A percentile compares a stretch with the other conserved stretches of the same genome.
Conservation (phyloP, 2,113 vertebrate genomes). For the Anser cygnoides region DNA sequence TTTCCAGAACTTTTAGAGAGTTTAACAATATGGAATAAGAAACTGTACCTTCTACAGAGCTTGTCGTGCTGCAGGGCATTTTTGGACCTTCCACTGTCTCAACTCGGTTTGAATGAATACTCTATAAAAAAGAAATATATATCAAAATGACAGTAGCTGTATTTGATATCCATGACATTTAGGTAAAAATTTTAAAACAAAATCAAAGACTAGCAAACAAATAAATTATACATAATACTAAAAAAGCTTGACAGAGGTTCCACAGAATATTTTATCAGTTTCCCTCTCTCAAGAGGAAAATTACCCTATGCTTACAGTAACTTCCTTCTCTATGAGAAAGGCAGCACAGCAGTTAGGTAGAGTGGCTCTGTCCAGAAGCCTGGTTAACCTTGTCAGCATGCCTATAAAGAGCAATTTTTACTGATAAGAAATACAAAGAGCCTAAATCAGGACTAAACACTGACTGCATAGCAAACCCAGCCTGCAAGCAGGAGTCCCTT, state of each 20-base stretch:
- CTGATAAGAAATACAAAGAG: neutral
- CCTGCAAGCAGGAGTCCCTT: neutral
- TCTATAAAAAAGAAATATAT: slow-evolving; percentile 38
- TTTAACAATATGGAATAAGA: neutral
- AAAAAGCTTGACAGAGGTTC: neutral
- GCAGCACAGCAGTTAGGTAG: neutral
- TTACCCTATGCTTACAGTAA: neutral
- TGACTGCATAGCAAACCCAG: neutral
- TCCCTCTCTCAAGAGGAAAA: neutral
- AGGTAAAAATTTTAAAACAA: neutral
- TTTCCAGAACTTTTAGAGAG: neutral
- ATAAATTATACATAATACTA: neutral
- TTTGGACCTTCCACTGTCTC: slow-evolving; percentile 34
- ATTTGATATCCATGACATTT: neutral
- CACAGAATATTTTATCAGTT: neutral
- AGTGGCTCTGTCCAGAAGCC: neutral
- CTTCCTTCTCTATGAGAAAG: neutral
- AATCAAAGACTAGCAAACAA: neutral
- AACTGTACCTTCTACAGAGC: slow-evolving; percentile 63
- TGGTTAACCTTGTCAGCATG: neutral
- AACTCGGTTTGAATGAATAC: slow-evolving; percentile 57
- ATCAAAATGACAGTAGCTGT: neutral
- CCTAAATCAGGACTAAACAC: neutral
- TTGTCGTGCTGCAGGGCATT: slow-evolving; percentile 33
- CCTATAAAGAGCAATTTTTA: neutral